Evolutionary conservation across 2,888 invertebrate genomes (phyloP), one percentile per base, ranked within the genome.

Genomic region (Drosophila limbata): DNA sequence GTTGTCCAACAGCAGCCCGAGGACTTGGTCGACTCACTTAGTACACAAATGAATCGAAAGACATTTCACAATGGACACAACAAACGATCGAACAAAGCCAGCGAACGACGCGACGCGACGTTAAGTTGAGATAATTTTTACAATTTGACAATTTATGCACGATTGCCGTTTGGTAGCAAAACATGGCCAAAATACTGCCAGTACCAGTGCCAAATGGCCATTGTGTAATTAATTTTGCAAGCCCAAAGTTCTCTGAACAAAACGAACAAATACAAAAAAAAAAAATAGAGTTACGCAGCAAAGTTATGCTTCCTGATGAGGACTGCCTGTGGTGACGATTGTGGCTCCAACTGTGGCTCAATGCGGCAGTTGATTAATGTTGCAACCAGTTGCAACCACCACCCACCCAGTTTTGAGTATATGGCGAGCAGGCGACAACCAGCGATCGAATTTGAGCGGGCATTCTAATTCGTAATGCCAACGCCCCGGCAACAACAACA

Each of bases 111-210:
- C 28, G 28, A 28, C 28, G 63, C 81, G 69, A 84, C 81, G 77
- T 73, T 85, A 85, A 84, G 83, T 79, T 81, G 75, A 87, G 89
- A 89, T 89, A 89, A 88, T 88, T 89, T 90, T 85, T 81, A 88
- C 90, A 89, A 90, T 90, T 90, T 88, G 90, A 88, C 89, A 88
- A 90, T 87, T 85, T 83, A 79, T 79, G 79, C 90, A 87, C 87
- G 88, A 89, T 88, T 82, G 82, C 63, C 69, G 64, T 39, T 42
- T 72, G 77, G 60, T 56, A 60, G 65, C 47, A 28, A 28, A 48
- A 61, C 45, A 56, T 61, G 42, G 42, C 45, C 61, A 52, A 64
- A 62, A 28, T 2, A 6, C 21, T 3, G 21, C 25, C 25, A 25
- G 6, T 25, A 62, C 59, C 61, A 11, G 4, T 44, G 19, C 40